These are phyloP conservation scores for Rotaria socialis DNA, from an alignment of 2,888 invertebrate species.

Conservation along the genomic window DNA sequence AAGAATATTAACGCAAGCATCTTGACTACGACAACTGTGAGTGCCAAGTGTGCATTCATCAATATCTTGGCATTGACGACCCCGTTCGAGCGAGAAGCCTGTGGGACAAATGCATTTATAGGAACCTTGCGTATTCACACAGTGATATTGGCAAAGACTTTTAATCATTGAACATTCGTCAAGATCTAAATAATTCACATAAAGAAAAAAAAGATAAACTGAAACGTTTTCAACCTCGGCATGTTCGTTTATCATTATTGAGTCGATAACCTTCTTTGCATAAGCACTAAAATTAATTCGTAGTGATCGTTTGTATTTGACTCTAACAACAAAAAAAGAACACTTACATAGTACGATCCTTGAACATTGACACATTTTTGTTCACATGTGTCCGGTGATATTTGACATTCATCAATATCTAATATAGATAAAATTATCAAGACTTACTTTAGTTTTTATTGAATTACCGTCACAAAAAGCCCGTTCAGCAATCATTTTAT, in stretches of 20 bases:
- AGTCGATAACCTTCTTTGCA: conserved; percentile 45
- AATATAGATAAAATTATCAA: not conserved
- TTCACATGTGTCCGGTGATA: conserved; percentile 41
- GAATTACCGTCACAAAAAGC: conserved; percentile 40
- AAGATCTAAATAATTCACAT: conserved; percentile 35
- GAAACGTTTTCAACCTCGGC: conserved; percentile 37
- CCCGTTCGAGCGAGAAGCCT: conserved; percentile 40
- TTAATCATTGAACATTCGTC: conserved; percentile 45
- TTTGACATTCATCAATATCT: conserved; percentile 47
- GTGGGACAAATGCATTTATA: conserved; percentile 44
- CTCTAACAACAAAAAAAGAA: not conserved
- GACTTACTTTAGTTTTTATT: not conserved
- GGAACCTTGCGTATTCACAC: conserved; percentile 45
- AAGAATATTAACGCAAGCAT: conserved; percentile 44
- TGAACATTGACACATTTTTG: conserved; percentile 45
- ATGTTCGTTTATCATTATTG: conserved; percentile 43
- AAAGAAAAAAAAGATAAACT: not conserved
- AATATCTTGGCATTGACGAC: conserved; percentile 44
- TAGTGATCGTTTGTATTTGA: not conserved
- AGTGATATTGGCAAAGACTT: conserved; percentile 41
- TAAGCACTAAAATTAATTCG: conserved; percentile 3
- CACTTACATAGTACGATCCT: conserved; percentile 42
- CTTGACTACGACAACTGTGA: conserved; percentile 33
- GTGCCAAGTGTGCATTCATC: conserved; percentile 41
- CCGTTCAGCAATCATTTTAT: conserved; percentile 39